These are phyloP conservation scores for Drosophila parthenogenetica DNA, from an alignment of 2,888 invertebrate genomes.

Conservation along the genomic window DNA sequence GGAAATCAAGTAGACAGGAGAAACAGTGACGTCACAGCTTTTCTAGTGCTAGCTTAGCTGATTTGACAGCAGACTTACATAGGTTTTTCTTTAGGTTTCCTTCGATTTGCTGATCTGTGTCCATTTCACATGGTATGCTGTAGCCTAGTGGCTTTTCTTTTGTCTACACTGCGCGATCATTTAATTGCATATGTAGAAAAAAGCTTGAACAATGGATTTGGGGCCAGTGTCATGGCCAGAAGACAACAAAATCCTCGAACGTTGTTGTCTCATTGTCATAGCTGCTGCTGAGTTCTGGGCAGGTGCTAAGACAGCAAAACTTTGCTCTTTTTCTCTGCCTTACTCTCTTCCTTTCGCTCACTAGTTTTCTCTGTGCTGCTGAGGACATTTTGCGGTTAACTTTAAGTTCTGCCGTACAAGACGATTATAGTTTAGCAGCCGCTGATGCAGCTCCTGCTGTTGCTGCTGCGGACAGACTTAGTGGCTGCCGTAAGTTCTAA, in stretches of 20 bases:
- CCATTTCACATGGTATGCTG: no score
- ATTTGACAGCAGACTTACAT: no score
- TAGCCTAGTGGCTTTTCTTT: background rate
- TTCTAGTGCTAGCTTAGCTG: no score
- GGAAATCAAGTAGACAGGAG: no score
- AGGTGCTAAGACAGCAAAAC: conserved; percentile 56
- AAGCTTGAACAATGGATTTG: conserved; percentile 1
- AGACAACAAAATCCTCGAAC: conserved; percentile 41
- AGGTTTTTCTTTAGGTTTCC: no score
- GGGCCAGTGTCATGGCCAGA: conserved; percentile 19
- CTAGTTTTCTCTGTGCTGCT: background rate
- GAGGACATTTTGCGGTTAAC: conserved; percentile 66
- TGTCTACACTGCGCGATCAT: background rate
- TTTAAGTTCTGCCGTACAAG: conserved; percentile 65
- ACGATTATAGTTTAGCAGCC: conserved; percentile 63
- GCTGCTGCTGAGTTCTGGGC: conserved; percentile 19
- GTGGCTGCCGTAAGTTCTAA: conserved; percentile 80
- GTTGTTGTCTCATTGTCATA: conserved; percentile 38
- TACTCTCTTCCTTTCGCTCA: background rate
- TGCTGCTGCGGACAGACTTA: conserved; percentile 74
- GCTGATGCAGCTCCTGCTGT: conserved; percentile 54
- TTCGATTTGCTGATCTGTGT: no score
- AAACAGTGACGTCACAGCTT: no score
- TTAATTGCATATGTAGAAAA: background rate
- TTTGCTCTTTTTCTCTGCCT: conserved; percentile 5